Percentiles rank a stretch among this genome's conserved stretches.
phyloP scores from a whole-genome alignment of 1,140 invertebrate genomes.

The Bombyx mandarina region DNA sequence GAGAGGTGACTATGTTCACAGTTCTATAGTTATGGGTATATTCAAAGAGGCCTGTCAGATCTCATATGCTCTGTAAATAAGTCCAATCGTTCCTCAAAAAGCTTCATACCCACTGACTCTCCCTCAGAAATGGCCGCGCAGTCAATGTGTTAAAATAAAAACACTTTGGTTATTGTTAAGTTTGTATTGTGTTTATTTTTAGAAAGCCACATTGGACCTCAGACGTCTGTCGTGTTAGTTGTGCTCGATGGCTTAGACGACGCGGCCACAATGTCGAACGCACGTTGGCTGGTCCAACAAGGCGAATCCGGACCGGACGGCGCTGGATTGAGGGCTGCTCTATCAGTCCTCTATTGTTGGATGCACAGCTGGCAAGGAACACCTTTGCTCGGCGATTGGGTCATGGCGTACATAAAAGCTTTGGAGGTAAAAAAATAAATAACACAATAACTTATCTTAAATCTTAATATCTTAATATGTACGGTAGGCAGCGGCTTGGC shows the following conservation, averaged over 20 bases:
- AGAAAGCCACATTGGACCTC: slow-evolving; percentile 43
- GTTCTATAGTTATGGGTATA: too few species aligned
- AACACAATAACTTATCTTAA: background rate
- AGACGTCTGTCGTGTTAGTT: slow-evolving; percentile 39
- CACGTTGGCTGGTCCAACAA: slow-evolving; percentile 44
- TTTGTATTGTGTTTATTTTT: slow-evolving; percentile 1
- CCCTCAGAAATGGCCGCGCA: too few species aligned
- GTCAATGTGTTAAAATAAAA: too few species aligned
- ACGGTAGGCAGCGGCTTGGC: too few species aligned
- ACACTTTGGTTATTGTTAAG: too few species aligned
- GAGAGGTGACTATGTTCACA: too few species aligned
- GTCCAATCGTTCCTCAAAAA: too few species aligned
- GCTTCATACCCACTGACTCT: too few species aligned
- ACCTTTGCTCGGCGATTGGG: slow-evolving; percentile 41
- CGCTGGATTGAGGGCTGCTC: slow-evolving; percentile 30
- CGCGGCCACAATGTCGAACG: slow-evolving; percentile 25
- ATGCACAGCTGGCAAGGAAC: slow-evolving; percentile 47
- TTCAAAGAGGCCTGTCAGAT: too few species aligned
- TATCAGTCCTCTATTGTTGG: slow-evolving; percentile 51
- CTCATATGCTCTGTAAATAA: too few species aligned
- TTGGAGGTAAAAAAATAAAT: slow-evolving; percentile 37
- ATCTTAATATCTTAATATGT: too few species aligned
- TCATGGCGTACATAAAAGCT: slow-evolving; percentile 44
- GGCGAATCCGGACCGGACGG: slow-evolving; percentile 32
- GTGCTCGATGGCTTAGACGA: slow-evolving; percentile 34